phyloP scores from a whole-genome alignment of 2,888 invertebrate genomes.

The Agapetus fuscipes region DNA sequence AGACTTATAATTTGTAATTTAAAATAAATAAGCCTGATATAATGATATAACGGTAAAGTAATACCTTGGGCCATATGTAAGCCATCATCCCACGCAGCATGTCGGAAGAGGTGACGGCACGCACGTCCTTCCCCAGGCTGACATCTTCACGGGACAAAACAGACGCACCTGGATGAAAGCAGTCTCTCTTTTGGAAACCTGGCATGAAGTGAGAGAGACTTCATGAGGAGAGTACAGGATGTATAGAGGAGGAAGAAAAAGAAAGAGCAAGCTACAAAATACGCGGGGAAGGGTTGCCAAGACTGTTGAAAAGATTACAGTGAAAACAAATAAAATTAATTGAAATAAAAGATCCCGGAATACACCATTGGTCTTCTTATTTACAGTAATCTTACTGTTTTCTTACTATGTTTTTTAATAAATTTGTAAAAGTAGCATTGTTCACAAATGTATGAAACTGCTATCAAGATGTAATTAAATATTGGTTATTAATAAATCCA shows the following conservation, averaged over 20 bases:
- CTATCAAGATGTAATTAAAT: too few species aligned
- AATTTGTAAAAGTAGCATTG: too few species aligned
- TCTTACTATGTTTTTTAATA: too few species aligned
- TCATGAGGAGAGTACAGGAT: conserved; percentile 25
- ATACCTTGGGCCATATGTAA: conserved; percentile 92
- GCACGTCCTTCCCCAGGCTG: conserved; percentile 45
- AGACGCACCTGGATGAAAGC: conserved; percentile 86
- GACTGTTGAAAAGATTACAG: conserved; percentile 11
- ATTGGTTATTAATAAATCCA: too few species aligned
- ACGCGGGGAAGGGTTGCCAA: conserved; percentile 1
- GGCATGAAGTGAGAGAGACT: conserved; percentile 21
- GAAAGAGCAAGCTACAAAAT: conserved; percentile 17
- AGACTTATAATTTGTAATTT: background rate
- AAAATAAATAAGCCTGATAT: conserved; percentile 5
- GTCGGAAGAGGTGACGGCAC: conserved; percentile 57
- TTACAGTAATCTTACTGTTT: too few species aligned
- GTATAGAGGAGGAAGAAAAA: conserved; percentile 25
- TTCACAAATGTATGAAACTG: too few species aligned
- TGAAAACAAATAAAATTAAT: conserved; percentile 9
- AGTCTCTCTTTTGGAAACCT: conserved; percentile 61
- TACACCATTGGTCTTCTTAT: too few species aligned
- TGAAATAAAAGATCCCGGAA: background rate
- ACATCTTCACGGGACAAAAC: conserved; percentile 56
- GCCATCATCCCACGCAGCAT: conserved; percentile 83
- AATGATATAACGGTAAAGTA: too few species aligned